Evolutionary conservation across 2,797 vertebrate species (phyloP).

Genomic region (Argyrosomus regius): DNA sequence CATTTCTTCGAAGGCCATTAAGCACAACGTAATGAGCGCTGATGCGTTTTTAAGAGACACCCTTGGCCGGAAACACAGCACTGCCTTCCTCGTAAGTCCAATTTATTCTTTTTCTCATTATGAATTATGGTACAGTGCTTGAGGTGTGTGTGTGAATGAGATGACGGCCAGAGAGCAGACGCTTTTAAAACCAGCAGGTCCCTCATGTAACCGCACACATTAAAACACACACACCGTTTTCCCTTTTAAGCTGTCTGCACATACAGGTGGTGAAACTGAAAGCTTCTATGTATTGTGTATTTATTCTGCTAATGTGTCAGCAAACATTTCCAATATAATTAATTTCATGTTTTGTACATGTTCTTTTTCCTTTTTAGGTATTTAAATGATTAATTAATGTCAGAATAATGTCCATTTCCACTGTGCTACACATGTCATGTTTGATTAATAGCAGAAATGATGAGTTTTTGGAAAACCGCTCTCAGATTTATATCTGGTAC

Average conservation of each 20-base stretch:
- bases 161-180: conserved; percentile 49
- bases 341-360: neutral
- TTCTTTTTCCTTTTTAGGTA: neutral
- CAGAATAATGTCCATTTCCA: neutral
- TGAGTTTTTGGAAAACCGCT: neutral
- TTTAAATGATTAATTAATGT: neutral
- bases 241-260: neutral
- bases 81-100: conserved; percentile 70
- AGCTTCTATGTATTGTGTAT: neutral
- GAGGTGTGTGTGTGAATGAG: conserved; percentile 18
- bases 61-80: conserved; percentile 65
- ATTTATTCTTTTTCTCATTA: conserved; percentile 76
- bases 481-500: neutral
- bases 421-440: neutral
- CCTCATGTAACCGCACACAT: neutral
- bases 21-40: conserved; percentile 71
- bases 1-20: conserved; percentile 71
- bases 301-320: too few relatives aligned
- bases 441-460: neutral
- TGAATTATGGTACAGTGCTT: conserved; percentile 58
- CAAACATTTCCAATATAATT: neutral
- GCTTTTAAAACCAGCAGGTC: conserved; percentile 22
- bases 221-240: neutral
- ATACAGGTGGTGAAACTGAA: neutral
- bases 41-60: conserved; percentile 79